A percentile compares a stretch with the other conserved stretches of the same genome.
Conservation (phyloP, 2,888 invertebrate species). For the Pollenia angustigena region DNA sequence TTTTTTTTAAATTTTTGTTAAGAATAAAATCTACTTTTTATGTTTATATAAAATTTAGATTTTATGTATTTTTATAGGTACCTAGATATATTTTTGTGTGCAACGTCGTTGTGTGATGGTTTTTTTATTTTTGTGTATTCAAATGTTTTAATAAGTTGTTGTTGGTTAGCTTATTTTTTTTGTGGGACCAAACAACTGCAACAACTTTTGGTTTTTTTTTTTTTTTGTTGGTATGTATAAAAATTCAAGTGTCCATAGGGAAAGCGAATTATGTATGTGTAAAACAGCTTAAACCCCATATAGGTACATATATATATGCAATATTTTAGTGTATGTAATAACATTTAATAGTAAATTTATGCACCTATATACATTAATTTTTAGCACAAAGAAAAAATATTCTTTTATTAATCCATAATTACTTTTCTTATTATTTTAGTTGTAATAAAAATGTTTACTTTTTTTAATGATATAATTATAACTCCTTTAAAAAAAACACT, state of each 20-base stretch:
- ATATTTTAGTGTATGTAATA: neutral
- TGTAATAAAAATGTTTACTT: too few relatives aligned
- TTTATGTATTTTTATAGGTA: neutral
- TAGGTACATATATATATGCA: neutral
- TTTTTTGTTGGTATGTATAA: slow-evolving; percentile 12
- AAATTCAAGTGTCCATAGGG: slow-evolving; percentile 50
- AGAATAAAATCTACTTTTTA: too few relatives aligned
- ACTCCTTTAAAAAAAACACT: neutral
- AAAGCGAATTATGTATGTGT: slow-evolving; percentile 34
- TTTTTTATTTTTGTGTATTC: slow-evolving; percentile 15
- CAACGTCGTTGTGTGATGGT: neutral
- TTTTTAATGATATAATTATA: too few relatives aligned
- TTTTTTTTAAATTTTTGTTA: neutral
- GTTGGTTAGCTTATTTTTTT: neutral
- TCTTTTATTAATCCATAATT: neutral
- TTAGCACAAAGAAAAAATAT: too few relatives aligned
- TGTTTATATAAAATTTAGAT: neutral
- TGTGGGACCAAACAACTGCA: slow-evolving; percentile 18
- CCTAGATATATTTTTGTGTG: neutral
- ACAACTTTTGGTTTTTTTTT: neutral
- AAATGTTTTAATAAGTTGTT: neutral
- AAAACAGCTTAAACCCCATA: neutral
- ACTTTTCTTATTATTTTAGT: neutral
- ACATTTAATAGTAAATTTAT: slow-evolving; percentile 2
- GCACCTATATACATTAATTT: too few relatives aligned